These are phyloP conservation scores for Dinothrombium tinctorium DNA, from an alignment of 1,140 invertebrate species.

Conservation along the genomic window DNA sequence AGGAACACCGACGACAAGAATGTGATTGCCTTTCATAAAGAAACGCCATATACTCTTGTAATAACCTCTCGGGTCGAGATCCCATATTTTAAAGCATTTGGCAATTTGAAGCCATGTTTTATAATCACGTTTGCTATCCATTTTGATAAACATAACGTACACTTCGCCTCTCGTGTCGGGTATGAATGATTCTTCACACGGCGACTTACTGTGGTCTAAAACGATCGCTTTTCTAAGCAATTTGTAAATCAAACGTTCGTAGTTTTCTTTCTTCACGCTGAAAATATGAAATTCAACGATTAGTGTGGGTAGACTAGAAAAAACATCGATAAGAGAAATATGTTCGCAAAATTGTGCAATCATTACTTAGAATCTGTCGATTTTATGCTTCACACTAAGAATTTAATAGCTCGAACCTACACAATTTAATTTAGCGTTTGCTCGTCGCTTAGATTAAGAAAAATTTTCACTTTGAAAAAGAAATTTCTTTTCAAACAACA, in stretches of 20 bases:
- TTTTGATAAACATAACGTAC: conserved; percentile 33
- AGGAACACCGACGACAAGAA: conserved; percentile 32
- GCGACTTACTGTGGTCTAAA: conserved; percentile 30
- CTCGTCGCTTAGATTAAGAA: too few relatives aligned
- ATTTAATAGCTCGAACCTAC: too few relatives aligned
- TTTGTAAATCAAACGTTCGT: conserved; percentile 28
- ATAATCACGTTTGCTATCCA: conserved; percentile 30
- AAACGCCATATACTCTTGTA: conserved; percentile 37
- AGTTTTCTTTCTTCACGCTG: conserved; percentile 31
- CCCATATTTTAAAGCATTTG: conserved; percentile 40
- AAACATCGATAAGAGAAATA: too few relatives aligned
- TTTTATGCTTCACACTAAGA: too few relatives aligned
- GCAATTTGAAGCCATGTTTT: conserved; percentile 34
- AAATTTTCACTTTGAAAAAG: too few relatives aligned
- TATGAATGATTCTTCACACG: conserved; percentile 27
- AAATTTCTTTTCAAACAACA: too few relatives aligned
- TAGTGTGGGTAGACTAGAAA: too few relatives aligned
- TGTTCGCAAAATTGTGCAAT: too few relatives aligned
- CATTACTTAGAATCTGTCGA: too few relatives aligned
- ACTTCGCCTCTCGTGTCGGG: conserved; percentile 21
- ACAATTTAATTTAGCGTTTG: too few relatives aligned
- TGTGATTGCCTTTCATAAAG: conserved; percentile 26
- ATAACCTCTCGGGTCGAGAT: conserved; percentile 36
- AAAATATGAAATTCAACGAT: conserved; percentile 16
- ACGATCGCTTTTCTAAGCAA: conserved; percentile 25